Conservation (phyloP, 2,797 vertebrate genomes). For the Cyprinodon diabolis region DNA sequence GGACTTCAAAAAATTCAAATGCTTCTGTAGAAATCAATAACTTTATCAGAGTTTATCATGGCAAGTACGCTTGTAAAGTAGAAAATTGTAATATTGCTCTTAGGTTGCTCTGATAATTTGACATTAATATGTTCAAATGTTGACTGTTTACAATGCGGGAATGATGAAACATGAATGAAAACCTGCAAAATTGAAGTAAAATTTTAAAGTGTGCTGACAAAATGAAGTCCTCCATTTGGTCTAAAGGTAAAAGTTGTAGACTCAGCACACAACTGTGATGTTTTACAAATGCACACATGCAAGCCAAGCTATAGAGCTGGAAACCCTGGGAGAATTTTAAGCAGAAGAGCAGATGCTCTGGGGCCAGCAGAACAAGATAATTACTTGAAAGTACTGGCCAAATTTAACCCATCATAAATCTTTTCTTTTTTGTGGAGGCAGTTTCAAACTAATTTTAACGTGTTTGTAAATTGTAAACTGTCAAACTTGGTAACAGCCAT, state of each 20-base stretch:
- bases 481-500: neutral
- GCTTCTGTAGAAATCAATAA: neutral
- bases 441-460: neutral
- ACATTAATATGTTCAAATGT: neutral
- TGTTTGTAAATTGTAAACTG: neutral
- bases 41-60: neutral
- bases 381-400: neutral
- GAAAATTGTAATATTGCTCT: too few relatives aligned
- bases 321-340: slow-evolving; percentile 4
- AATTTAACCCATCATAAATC: neutral
- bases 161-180: neutral
- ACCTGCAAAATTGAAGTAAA: neutral
- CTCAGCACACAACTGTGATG: neutral
- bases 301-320: neutral
- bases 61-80: neutral
- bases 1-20: neutral
- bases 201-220: neutral
- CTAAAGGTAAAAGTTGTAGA: slow-evolving; percentile 1
- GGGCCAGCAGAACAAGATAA: neutral
- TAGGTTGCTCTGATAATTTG: neutral
- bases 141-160: neutral
- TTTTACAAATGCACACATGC: neutral
- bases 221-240: slow-evolving; percentile 6
- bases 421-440: neutral
- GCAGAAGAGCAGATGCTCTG: neutral